Conservation (phyloP, 2,888 invertebrate genomes). For the Terebella lapidaria region DNA sequence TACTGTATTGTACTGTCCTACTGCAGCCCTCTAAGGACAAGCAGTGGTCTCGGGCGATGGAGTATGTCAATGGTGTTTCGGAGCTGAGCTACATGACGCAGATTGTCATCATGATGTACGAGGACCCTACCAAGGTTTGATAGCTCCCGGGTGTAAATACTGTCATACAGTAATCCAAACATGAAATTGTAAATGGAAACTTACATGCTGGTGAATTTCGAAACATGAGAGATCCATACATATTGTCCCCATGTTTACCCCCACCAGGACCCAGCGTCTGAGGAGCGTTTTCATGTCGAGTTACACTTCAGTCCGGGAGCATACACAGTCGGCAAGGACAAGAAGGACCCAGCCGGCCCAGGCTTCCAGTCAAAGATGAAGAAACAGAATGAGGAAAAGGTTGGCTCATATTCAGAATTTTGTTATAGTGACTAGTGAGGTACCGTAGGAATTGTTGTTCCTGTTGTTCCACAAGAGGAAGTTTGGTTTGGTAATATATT, state of each 20-base stretch:
- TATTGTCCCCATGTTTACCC: too few relatives aligned
- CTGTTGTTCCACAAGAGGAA: too few relatives aligned
- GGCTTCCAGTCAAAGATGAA: constrained; percentile 31
- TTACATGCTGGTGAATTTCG: too few relatives aligned
- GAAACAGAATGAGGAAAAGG: constrained; percentile 12
- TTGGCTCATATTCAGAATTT: too few relatives aligned
- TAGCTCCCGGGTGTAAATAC: too few relatives aligned
- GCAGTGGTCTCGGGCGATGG: constrained; percentile 98
- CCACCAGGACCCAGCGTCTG: constrained; percentile 63
- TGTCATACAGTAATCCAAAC: too few relatives aligned
- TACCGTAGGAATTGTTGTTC: too few relatives aligned
- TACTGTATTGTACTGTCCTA: constrained; percentile 2
- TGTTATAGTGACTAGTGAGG: too few relatives aligned
- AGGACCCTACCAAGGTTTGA: constrained; percentile 86
- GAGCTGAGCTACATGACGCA: constrained; percentile 99
- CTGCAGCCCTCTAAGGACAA: constrained; percentile 75
- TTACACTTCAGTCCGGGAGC: constrained; percentile 95
- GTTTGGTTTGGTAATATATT: too few relatives aligned
- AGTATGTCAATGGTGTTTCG: constrained; percentile 81
- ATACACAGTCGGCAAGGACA: constrained; percentile 74
- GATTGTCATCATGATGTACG: constrained; percentile 94
- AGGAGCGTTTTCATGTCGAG: constrained; percentile 87
- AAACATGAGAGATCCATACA: too few relatives aligned
- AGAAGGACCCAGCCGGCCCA: constrained; percentile 60
- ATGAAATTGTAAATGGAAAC: too few relatives aligned